Evolutionary conservation across 2,113 vertebrate species (phyloP).

Genomic region (Fulica atra): DNA sequence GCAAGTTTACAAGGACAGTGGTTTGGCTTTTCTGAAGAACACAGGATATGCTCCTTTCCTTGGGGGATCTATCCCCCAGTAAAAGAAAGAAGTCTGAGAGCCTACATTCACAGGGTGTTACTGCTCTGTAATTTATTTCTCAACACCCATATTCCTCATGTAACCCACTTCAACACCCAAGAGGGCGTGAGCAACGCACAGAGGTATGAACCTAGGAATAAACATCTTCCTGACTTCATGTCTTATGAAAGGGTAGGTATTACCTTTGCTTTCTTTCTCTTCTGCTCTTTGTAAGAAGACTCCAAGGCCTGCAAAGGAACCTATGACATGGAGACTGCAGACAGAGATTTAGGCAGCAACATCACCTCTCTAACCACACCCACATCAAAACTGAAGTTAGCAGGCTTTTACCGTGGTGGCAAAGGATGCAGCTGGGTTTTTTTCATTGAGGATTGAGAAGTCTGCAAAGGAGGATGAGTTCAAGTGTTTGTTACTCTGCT

Average conservation of each 20-base stretch:
- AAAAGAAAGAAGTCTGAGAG: neutral
- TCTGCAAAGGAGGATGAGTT: neutral
- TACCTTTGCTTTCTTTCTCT: neutral
- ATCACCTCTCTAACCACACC: neutral
- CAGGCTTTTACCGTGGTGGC: neutral
- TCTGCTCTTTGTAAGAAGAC: neutral
- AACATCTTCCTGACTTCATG: neutral
- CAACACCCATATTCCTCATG: neutral
- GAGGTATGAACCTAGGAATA: neutral
- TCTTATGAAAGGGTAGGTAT: fast-evolving
- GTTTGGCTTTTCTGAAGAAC: neutral
- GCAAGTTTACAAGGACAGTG: fast-evolving
- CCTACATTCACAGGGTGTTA: neutral
- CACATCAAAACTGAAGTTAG: neutral
- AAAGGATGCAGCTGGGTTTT: neutral
- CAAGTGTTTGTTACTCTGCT: neutral
- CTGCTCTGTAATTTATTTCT: neutral
- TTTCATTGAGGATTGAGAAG: neutral
- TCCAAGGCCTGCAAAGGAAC: neutral
- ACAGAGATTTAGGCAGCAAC: neutral
- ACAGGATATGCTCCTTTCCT: neutral
- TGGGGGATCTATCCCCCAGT: neutral
- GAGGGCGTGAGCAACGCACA: no score
- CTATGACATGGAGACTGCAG: neutral
- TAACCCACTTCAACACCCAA: neutral